Evolutionary conservation across 2,113 vertebrate species (phyloP), one percentile per base, ranked within the genome.

Genomic region (Chitala chitala): DNA sequence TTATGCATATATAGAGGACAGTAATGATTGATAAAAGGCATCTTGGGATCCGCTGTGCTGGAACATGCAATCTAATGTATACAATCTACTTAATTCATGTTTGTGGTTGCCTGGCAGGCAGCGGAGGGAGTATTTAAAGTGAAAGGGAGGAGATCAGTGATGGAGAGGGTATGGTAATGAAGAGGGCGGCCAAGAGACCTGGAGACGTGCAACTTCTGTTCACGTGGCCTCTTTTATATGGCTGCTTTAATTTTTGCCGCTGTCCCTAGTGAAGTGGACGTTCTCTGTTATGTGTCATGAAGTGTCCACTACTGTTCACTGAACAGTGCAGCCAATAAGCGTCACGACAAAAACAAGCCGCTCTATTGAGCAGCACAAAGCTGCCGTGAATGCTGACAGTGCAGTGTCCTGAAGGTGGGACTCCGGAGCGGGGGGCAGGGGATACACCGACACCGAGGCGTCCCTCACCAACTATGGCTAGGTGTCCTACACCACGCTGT

Each of bases 291-390:
- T 31, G 33, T 5, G 1, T 44, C 4, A 42, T 2, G 31, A 26
- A 0, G 13, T 1, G 12, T 51, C 44, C 12, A 6, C n/a, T 8
- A 5, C 51, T 84, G 83, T 86, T 84, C 83, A 83, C 87, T 84
- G 89, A 88, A 87, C 86, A 81, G 84, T 88, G 88, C 78, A 82
- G 89, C 87, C 89, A 87, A 91, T 90, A 87, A 82, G 81, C 75
- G 84, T 86, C 82, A 84, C 90, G 89, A 89, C 5, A 89, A 90
- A 89, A 90, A 92, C 90, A 92, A 91, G 82, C 81, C 72, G 84
- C 10, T 75, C 89, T 80, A 89, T 92, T 92, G 90, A 91, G 83
- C 73, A 78, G 66, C 85, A 89, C 86, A 90, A 90, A 90, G 87
- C 85, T 86, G n/a, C n/a, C n/a, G 79, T 24, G 75, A 86, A 85